Conservation (phyloP, 2,888 invertebrate species). For the Itoplectis maculator region DNA sequence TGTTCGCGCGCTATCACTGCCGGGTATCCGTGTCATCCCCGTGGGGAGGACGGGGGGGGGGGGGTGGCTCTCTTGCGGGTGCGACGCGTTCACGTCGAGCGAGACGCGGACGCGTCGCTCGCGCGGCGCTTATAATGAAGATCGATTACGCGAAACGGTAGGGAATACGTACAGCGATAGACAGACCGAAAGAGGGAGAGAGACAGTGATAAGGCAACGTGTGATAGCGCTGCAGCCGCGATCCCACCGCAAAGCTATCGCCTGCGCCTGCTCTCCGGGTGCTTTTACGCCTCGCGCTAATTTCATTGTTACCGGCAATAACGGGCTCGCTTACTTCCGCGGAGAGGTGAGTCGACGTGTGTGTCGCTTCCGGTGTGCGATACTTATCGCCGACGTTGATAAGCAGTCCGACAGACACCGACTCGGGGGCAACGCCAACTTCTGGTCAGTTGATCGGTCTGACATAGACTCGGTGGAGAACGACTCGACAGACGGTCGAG, state of each 20-base stretch:
- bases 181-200: neutral
- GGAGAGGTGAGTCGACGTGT: neutral
- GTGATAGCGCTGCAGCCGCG: neutral
- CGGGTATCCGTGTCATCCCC: constrained; percentile 33
- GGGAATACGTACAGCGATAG: neutral
- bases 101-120: constrained; percentile 19
- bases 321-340: neutral
- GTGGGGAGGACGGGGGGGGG: too few relatives aligned
- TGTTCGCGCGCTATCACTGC: constrained; percentile 4
- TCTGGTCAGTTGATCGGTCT: neutral
- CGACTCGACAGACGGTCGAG: neutral
- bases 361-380: neutral
- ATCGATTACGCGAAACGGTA: constrained; percentile 22
- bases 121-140: constrained; percentile 37
- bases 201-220: neutral
- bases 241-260: neutral
- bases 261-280: too few relatives aligned
- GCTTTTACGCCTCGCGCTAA: constrained; percentile 23
- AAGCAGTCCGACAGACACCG: neutral
- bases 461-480: neutral
- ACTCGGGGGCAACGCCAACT: too few relatives aligned
- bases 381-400: neutral
- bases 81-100: neutral
- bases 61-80: neutral
- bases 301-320: neutral